Conservation (phyloP, 2,888 invertebrate species). For the Atethmia centrago region DNA sequence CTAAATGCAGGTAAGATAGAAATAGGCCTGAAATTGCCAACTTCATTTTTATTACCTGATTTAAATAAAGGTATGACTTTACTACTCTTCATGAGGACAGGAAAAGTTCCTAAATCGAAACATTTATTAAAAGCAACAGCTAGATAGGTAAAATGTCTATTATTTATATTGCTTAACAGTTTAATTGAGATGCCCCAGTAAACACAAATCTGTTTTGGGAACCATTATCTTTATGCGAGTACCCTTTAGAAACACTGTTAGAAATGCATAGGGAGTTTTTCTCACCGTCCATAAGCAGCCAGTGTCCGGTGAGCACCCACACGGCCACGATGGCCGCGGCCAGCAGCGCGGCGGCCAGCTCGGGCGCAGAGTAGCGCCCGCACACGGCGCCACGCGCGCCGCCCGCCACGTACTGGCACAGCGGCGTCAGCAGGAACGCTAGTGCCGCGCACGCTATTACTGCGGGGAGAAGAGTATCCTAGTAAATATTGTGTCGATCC, state of each 20-base stretch:
- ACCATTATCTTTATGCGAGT: background rate
- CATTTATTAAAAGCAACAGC: too few species aligned
- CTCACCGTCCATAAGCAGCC: conserved; percentile 98
- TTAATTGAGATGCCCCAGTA: too few species aligned
- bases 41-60: too few species aligned
- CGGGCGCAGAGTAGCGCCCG: conserved; percentile 98
- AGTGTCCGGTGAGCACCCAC: conserved; percentile 99
- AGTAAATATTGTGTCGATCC: too few species aligned
- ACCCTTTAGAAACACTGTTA: too few species aligned
- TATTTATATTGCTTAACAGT: too few species aligned
- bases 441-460: conserved; percentile 99
- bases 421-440: conserved; percentile 98
- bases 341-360: conserved; percentile 97
- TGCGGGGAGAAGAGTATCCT: conserved; percentile 74
- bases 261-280: background rate
- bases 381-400: conserved; percentile 95
- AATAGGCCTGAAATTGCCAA: too few species aligned
- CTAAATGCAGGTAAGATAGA: too few species aligned
- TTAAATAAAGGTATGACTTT: too few species aligned
- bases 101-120: too few species aligned
- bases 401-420: conserved; percentile 97
- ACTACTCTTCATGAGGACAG: too few species aligned
- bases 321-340: conserved; percentile 98
- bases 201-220: background rate
- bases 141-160: too few species aligned